Evolutionary conservation across 64 coral and sea anemone genomes (phyloP).

Genomic region (Montipora foliosa): DNA sequence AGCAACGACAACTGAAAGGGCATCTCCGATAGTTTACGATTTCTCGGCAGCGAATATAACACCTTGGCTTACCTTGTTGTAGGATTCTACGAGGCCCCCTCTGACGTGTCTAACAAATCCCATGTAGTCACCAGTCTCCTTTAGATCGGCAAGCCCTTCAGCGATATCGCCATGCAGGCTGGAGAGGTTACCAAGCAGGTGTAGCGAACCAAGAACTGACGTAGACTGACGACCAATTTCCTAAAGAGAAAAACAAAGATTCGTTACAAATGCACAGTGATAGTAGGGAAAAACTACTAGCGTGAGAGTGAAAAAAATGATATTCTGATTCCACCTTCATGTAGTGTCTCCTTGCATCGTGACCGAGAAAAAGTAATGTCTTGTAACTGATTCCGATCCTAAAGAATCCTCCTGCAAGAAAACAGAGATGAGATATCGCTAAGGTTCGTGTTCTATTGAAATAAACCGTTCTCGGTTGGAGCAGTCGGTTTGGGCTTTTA

Average conservation of each 20-base stretch:
- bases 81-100: constrained; percentile 89
- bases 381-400: constrained; percentile 88
- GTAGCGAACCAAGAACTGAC: constrained; percentile 91
- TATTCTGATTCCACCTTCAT: constrained; percentile 71
- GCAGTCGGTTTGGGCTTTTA: no score
- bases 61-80: constrained; percentile 73
- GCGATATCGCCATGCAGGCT: constrained; percentile 81
- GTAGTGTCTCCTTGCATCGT: constrained; percentile 86
- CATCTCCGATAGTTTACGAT: not conserved
- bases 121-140: constrained; percentile 94
- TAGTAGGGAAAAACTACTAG: not conserved
- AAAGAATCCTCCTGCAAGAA: constrained; percentile 80
- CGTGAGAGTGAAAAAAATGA: no score
- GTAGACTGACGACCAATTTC: constrained; percentile 92
- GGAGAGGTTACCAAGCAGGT: constrained; percentile 93
- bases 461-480: no score
- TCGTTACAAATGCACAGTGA: not conserved
- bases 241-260: constrained; percentile 35
- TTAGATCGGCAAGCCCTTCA: constrained; percentile 80
- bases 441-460: no score
- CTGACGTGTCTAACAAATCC: constrained; percentile 84
- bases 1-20: no score
- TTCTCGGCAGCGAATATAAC: not conserved
- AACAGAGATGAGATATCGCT: not conserved
- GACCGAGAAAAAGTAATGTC: constrained; percentile 59